Evolutionary conservation across 2,797 vertebrate species (phyloP).

Genomic region (Syndactyla subalaris): DNA sequence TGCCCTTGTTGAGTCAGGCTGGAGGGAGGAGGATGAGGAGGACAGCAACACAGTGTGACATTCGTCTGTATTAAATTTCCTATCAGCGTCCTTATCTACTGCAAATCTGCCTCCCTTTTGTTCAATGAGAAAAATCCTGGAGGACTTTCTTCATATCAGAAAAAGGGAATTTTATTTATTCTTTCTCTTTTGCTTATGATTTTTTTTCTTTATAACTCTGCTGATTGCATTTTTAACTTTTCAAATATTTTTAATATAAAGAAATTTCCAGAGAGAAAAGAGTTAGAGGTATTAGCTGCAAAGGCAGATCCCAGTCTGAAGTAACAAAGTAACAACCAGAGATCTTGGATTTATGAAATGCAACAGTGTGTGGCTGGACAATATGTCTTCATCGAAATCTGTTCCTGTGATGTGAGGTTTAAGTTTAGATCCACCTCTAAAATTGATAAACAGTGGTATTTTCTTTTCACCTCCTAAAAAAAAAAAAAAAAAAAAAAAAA

Average conservation of each 20-base stretch:
- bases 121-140: not conserved
- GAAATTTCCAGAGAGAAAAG: not conserved
- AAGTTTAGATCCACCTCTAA: not conserved
- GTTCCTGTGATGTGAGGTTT: not conserved
- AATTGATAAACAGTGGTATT: not conserved
- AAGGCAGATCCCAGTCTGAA: not conserved
- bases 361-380: not conserved
- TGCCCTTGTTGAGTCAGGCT: conserved; percentile 31
- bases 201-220: not conserved
- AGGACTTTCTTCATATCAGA: not conserved
- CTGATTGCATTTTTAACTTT: not conserved
- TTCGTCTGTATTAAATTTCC: not conserved
- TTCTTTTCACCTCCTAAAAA: not conserved
- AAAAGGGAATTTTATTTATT: not conserved
- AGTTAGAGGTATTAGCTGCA: not conserved
- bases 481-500: not conserved
- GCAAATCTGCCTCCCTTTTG: not conserved
- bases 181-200: not conserved
- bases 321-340: not conserved
- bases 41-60: not conserved
- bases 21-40: conserved; percentile 26
- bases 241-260: not conserved
- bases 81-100: not conserved
- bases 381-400: not conserved
- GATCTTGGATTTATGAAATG: not conserved